phyloP scores from a whole-genome alignment of 2,888 invertebrate genomes.

The Lepas anatifera region DNA sequence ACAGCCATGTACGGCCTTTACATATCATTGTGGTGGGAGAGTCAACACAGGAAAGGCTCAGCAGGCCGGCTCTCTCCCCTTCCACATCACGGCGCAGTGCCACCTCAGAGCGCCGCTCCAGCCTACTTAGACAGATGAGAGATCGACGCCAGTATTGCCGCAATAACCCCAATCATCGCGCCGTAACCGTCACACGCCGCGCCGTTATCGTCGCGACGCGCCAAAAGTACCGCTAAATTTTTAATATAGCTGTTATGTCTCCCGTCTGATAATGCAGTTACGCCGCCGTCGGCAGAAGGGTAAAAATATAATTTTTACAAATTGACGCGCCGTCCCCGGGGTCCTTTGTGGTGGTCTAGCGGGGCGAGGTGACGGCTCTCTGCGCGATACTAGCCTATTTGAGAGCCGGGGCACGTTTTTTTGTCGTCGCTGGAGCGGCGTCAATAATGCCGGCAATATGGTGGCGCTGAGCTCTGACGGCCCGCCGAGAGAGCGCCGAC shows the following conservation, averaged over 20 bases:
- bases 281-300: background rate
- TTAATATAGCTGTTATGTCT: slow-evolving; percentile 6
- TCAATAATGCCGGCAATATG: background rate
- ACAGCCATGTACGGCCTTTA: too few species aligned
- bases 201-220: background rate
- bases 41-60: too few species aligned
- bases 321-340: background rate
- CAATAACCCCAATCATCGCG: slow-evolving; percentile 7
- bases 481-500: background rate
- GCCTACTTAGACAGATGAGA: slow-evolving; percentile 11
- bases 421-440: background rate
- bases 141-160: slow-evolving; percentile 1
- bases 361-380: background rate
- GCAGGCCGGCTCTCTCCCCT: too few species aligned
- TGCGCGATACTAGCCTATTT: background rate
- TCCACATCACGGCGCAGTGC: background rate
- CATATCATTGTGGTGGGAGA: too few species aligned
- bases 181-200: background rate
- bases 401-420: background rate
- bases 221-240: background rate
- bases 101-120: background rate
- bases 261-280: background rate
- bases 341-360: background rate
- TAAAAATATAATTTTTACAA: slow-evolving; percentile 12
- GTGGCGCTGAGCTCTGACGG: too few species aligned